Evolutionary conservation across 2,113 vertebrate species (phyloP).

Genomic region (Psilopsiagon aymara): DNA sequence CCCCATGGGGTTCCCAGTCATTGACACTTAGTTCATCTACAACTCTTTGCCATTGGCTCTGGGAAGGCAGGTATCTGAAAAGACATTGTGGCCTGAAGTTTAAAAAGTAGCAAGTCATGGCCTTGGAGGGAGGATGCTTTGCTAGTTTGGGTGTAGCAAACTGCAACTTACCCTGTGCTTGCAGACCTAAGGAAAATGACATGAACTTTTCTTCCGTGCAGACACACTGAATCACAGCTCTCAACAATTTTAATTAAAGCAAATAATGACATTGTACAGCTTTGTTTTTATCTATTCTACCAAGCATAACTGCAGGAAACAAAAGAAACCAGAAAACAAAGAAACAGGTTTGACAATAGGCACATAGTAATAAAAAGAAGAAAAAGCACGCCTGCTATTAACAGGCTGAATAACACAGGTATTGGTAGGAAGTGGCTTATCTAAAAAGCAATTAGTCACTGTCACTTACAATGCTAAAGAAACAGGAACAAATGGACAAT

Average conservation of each 20-base stretch:
- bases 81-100: rapidly evolving
- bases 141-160: background rate
- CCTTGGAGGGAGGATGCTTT: background rate
- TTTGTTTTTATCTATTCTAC: background rate
- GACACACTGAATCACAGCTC: background rate
- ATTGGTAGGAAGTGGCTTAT: background rate
- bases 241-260: background rate
- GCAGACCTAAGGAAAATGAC: background rate
- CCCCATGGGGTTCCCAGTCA: rapidly evolving
- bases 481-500: background rate
- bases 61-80: background rate
- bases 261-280: background rate
- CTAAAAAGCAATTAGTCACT: background rate
- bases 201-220: background rate
- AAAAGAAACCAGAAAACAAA: background rate
- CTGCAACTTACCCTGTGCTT: background rate
- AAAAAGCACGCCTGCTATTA: background rate
- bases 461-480: background rate
- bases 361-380: background rate
- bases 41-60: background rate
- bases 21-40: no score
- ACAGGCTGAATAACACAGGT: background rate
- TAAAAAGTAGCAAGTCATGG: background rate
- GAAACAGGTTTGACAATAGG: background rate
- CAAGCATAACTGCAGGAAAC: background rate